phyloP scores from a whole-genome alignment of 2,888 invertebrate species.

The Crepidodera aurea region DNA sequence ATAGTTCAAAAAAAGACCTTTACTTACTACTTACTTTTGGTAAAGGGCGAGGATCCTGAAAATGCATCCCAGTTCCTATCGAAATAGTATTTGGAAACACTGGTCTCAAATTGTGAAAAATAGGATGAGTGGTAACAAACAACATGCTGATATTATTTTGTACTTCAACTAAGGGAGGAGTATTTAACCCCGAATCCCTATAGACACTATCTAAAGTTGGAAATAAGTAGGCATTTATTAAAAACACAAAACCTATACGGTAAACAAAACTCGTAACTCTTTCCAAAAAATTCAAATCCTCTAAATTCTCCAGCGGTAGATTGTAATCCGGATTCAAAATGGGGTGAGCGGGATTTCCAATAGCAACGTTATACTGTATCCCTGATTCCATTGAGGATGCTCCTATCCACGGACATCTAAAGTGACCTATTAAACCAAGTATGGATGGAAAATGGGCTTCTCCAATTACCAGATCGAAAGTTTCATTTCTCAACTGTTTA shows the following conservation, averaged over 20 bases:
- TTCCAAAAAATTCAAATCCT: slow-evolving; percentile 48
- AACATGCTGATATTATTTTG: slow-evolving; percentile 52
- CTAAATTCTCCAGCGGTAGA: slow-evolving; percentile 39
- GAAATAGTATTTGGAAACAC: slow-evolving; percentile 50
- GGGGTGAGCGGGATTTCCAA: slow-evolving; percentile 55
- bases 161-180: slow-evolving; percentile 46
- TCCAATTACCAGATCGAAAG: slow-evolving; percentile 52
- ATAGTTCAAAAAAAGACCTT: too few relatives aligned
- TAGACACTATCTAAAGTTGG: slow-evolving; percentile 6
- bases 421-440: slow-evolving; percentile 50
- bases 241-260: slow-evolving; percentile 18
- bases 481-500: slow-evolving; percentile 40
- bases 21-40: slow-evolving; percentile 50
- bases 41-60: slow-evolving; percentile 42
- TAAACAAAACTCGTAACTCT: slow-evolving; percentile 45
- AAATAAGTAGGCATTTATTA: slow-evolving; percentile 11
- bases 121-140: slow-evolving; percentile 54
- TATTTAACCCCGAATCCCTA: slow-evolving; percentile 48
- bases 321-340: slow-evolving; percentile 53
- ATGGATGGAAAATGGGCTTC: slow-evolving; percentile 49
- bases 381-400: slow-evolving; percentile 53
- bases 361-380: slow-evolving; percentile 46
- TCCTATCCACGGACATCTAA: slow-evolving; percentile 54
- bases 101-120: slow-evolving; percentile 51
- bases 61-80: slow-evolving; percentile 50